These are phyloP conservation scores for Numida meleagris DNA, from an alignment of 2,113 vertebrate species.

Conservation along the genomic window DNA sequence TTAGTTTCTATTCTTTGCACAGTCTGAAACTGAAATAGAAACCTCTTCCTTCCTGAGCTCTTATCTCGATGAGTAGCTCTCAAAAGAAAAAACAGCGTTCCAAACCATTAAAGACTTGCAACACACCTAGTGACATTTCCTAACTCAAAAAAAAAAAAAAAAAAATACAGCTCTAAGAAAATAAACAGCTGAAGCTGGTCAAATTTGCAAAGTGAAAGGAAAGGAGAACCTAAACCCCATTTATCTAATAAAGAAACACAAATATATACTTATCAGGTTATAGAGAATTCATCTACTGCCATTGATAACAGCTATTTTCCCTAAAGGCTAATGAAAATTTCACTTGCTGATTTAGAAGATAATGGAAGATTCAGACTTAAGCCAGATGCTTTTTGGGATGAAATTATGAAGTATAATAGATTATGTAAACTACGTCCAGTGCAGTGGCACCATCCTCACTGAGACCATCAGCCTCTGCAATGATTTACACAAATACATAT, in stretches of 20 bases:
- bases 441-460: background rate
- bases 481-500: too few species aligned
- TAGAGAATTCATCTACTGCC: background rate
- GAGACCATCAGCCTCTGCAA: background rate
- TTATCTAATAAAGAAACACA: background rate
- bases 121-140: background rate
- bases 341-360: background rate
- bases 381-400: background rate
- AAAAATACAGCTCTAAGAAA: background rate
- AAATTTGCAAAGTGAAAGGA: background rate
- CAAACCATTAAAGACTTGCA: background rate
- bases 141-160: background rate
- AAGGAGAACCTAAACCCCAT: background rate
- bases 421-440: background rate
- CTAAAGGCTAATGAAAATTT: background rate
- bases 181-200: background rate
- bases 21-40: conserved; percentile 12
- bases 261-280: background rate
- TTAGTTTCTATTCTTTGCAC: background rate
- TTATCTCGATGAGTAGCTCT: background rate
- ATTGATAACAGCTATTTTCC: background rate
- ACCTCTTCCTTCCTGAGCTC: background rate
- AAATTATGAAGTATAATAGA: background rate
- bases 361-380: background rate
- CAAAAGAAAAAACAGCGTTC: background rate